Percentiles rank a stretch among this genome's conserved stretches.
These are phyloP conservation scores for Syngnathoides biaculeatus DNA, from an alignment of 2,113 vertebrate genomes.

Conservation along the genomic window DNA sequence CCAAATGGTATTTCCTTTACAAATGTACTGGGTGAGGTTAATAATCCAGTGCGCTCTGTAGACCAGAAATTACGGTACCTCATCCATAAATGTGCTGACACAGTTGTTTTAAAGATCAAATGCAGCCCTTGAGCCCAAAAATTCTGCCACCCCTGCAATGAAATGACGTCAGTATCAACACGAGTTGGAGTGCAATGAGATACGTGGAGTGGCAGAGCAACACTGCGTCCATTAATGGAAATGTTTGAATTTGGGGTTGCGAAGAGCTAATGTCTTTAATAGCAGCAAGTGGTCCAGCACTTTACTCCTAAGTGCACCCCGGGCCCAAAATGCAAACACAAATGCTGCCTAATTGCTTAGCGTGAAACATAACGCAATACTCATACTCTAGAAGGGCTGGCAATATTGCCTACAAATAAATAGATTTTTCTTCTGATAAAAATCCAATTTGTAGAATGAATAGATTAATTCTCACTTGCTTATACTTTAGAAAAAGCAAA, in stretches of 20 bases:
- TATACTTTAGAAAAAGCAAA: too few species aligned
- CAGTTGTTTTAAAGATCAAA: neutral
- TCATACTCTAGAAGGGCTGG: neutral
- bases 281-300: neutral
- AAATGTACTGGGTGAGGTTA: too few species aligned
- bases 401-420: neutral
- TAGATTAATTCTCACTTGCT: too few species aligned
- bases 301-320: neutral
- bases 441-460: too few species aligned
- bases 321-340: neutral
- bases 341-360: neutral
- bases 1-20: too few species aligned
- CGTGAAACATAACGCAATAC: neutral
- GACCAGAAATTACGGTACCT: neutral
- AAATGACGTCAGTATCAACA: neutral
- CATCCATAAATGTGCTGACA: neutral
- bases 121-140: neutral
- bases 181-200: neutral
- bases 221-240: neutral
- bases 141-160: neutral
- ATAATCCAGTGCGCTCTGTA: too few species aligned
- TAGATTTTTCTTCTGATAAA: neutral
- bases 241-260: neutral
- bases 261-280: neutral
- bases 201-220: neutral